A percentile compares a stretch with the other conserved stretches of the same genome.
Evolutionary conservation across 2,888 invertebrate species (phyloP).

Genomic region (Mythimna vitellina): DNA sequence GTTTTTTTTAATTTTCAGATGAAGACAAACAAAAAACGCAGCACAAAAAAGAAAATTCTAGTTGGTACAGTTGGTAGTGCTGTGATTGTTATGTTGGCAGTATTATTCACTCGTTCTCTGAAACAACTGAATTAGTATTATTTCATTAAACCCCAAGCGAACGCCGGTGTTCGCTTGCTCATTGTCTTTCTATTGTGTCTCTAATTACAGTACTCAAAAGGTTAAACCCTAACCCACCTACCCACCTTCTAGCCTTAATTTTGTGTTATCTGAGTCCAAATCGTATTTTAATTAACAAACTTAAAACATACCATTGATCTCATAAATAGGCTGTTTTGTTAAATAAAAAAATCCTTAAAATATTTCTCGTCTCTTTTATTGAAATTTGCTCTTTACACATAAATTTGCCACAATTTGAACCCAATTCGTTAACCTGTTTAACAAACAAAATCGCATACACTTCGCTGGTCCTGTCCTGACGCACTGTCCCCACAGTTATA

Average conservation of each 20-base stretch:
- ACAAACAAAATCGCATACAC: constrained; percentile 19
- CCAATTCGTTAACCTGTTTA: background rate
- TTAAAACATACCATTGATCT: constrained; percentile 20
- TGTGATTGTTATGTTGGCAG: constrained; percentile 76
- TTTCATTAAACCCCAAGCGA: too few species aligned
- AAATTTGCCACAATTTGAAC: background rate
- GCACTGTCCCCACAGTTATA: constrained; percentile 18
- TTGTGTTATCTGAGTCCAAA: constrained; percentile 13
- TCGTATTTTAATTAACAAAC: constrained; percentile 16
- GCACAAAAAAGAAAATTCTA: constrained; percentile 79
- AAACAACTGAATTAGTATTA: constrained; percentile 74
- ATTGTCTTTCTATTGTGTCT: too few species aligned
- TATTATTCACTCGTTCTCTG: constrained; percentile 80
- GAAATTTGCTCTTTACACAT: background rate
- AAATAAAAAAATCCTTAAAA: constrained; percentile 23
- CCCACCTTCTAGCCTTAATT: constrained; percentile 26
- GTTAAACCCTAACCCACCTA: constrained; percentile 5
- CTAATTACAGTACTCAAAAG: too few species aligned
- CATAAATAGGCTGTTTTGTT: constrained; percentile 13
- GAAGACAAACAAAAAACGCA: constrained; percentile 59
- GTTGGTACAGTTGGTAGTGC: constrained; percentile 83
- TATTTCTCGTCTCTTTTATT: background rate
- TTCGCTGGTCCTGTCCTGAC: constrained; percentile 6
- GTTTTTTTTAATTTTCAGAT: constrained; percentile 67
- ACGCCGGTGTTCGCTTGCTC: too few species aligned